Conservation (phyloP, 2,113 vertebrate species). For the Hiodon tergisus region DNA sequence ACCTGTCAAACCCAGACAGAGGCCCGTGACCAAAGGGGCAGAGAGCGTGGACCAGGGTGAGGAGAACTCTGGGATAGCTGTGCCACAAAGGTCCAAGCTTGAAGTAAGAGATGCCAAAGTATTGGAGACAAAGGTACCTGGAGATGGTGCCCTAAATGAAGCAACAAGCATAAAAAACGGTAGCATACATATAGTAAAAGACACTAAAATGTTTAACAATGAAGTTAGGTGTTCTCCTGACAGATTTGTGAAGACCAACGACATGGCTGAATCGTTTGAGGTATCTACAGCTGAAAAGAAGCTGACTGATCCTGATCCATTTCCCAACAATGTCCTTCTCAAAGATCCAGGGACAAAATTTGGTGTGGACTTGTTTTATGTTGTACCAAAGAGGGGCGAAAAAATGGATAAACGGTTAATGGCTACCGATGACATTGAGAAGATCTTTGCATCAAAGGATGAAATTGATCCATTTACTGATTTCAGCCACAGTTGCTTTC, state of each 20-base stretch:
- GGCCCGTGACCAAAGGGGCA: slow-evolving; percentile 28
- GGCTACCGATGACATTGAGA: slow-evolving; percentile 41
- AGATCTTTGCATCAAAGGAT: slow-evolving; percentile 36
- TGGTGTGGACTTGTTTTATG: slow-evolving; percentile 29
- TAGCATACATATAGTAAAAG: background rate
- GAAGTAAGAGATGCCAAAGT: background rate
- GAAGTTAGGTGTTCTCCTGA: slow-evolving; percentile 17
- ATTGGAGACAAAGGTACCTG: background rate
- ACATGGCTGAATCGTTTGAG: background rate
- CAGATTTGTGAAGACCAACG: background rate
- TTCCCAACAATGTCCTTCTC: slow-evolving; percentile 24
- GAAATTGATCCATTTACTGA: slow-evolving; percentile 36
- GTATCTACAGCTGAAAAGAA: background rate
- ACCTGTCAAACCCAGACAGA: slow-evolving; percentile 55
- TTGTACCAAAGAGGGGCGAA: slow-evolving; percentile 18
- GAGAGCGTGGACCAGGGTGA: slow-evolving; percentile 28
- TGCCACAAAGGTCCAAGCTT: background rate
- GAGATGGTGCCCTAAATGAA: background rate
- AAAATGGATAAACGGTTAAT: slow-evolving; percentile 35
- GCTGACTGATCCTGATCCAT: background rate
- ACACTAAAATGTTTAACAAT: background rate
- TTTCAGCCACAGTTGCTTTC: slow-evolving; percentile 23
- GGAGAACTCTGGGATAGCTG: background rate
- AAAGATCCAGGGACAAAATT: slow-evolving; percentile 42
- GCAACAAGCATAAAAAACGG: background rate